phyloP scores from a whole-genome alignment of 2,888 invertebrate genomes.

The Meiosimyza platycephala region DNA sequence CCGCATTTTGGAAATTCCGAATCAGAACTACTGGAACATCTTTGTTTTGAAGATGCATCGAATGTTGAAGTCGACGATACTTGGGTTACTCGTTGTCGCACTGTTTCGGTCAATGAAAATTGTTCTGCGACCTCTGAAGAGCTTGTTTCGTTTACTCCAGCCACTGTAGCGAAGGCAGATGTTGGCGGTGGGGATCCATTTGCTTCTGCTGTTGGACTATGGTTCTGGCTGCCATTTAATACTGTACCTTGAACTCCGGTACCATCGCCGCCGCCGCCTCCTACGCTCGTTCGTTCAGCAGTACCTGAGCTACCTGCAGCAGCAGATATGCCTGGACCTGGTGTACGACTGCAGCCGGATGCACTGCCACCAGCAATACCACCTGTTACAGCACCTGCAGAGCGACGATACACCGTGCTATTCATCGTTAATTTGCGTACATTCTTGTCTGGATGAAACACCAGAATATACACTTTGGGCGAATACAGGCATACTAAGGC shows the following conservation, averaged over 20 bases:
- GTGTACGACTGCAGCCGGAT: constrained; percentile 40
- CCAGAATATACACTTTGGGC: constrained; percentile 81
- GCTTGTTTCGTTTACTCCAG: not conserved
- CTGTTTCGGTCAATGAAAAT: constrained; percentile 20
- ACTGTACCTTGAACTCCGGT: not conserved
- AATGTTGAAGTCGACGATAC: not conserved
- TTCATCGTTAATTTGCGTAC: constrained; percentile 70
- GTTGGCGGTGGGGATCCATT: constrained; percentile 1
- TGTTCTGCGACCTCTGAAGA: not conserved
- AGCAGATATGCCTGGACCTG: not conserved
- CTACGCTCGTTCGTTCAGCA: not conserved
- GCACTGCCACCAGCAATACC: constrained; percentile 25
- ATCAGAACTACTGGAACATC: constrained; percentile 7
- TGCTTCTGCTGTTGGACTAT: constrained; percentile 5
- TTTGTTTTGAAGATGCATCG: not conserved
- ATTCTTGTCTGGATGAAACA: constrained; percentile 84
- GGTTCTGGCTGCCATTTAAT: not conserved
- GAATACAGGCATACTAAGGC: constrained; percentile 80
- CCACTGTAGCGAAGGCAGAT: not conserved
- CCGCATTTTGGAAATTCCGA: constrained; percentile 6
- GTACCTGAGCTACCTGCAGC: not conserved
- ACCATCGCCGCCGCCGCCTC: not conserved
- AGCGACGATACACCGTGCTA: constrained; percentile 60
- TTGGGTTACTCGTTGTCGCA: constrained; percentile 20
- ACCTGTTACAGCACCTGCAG: constrained; percentile 52